A percentile compares a stretch with the other conserved stretches of the same genome.
Evolutionary conservation across 2,113 vertebrate genomes (phyloP).

Genomic region (Ginglymostoma cirratum): DNA sequence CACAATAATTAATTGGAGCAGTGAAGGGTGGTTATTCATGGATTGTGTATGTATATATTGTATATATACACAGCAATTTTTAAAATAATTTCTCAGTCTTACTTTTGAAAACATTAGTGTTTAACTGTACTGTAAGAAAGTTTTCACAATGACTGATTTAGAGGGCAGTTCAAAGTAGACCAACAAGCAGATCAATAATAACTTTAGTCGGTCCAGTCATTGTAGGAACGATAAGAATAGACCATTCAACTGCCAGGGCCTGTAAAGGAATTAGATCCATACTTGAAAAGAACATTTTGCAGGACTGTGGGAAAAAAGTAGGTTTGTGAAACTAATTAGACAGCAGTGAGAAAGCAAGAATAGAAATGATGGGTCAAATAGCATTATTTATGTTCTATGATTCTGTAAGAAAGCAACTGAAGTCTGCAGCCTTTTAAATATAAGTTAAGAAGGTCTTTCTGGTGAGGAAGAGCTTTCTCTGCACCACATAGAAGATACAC

Average conservation of each 20-base stretch:
- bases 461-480: background rate
- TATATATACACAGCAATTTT: background rate
- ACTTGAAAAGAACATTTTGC: background rate
- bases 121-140: background rate
- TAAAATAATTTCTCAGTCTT: background rate
- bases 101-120: background rate
- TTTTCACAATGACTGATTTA: background rate
- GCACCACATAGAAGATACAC: background rate
- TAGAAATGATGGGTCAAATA: background rate
- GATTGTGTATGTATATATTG: background rate
- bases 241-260: background rate
- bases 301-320: background rate
- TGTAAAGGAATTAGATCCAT: background rate
- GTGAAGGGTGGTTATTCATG: background rate
- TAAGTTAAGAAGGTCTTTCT: background rate
- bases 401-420: background rate
- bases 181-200: background rate
- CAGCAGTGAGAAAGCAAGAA: background rate
- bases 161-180: background rate
- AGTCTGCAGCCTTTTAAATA: background rate
- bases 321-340: background rate
- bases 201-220: too few relatives aligned
- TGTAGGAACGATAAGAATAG: background rate
- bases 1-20: background rate
- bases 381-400: background rate